These are phyloP conservation scores for Serilophus lunatus DNA, from an alignment of 2,113 vertebrate species.

Conservation along the genomic window DNA sequence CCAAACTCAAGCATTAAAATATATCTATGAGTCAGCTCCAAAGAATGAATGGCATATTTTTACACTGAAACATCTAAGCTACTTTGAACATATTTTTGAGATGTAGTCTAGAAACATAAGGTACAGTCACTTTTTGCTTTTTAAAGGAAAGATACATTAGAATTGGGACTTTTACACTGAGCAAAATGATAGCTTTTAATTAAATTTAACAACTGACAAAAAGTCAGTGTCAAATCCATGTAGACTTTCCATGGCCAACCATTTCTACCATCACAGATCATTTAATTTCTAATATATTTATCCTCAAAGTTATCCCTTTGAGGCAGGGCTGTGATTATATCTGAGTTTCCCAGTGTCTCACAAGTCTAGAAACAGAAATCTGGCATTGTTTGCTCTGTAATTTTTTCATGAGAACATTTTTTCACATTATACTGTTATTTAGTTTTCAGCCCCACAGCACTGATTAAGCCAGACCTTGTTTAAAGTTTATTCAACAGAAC, in stretches of 20 bases:
- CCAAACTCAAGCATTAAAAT: not conserved
- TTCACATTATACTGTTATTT: not conserved
- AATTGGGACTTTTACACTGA: not conserved
- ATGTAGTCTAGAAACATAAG: not conserved
- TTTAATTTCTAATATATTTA: conserved; percentile 8
- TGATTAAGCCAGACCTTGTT: not conserved
- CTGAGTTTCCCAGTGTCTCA: not conserved
- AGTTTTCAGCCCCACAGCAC: not conserved
- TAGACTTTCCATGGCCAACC: not conserved
- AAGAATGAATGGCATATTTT: not conserved
- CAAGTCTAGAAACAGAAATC: conserved; percentile 20
- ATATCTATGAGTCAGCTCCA: not conserved
- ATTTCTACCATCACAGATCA: not conserved
- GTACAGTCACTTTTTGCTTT: not conserved
- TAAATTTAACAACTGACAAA: not conserved
- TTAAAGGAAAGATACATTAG: not conserved
- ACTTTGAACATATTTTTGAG: not conserved
- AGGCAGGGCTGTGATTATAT: conserved; percentile 5
- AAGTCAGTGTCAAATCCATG: not conserved
- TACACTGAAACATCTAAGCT: not conserved
- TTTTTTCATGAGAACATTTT: not conserved
- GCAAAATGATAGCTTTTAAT: not conserved
- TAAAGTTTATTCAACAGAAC: not conserved
- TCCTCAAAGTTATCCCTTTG: conserved; percentile 2
- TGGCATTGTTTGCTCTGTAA: not conserved